Evolutionary conservation across 2,888 invertebrate genomes (phyloP).

Genomic region (Pogonocherus hispidulus): DNA sequence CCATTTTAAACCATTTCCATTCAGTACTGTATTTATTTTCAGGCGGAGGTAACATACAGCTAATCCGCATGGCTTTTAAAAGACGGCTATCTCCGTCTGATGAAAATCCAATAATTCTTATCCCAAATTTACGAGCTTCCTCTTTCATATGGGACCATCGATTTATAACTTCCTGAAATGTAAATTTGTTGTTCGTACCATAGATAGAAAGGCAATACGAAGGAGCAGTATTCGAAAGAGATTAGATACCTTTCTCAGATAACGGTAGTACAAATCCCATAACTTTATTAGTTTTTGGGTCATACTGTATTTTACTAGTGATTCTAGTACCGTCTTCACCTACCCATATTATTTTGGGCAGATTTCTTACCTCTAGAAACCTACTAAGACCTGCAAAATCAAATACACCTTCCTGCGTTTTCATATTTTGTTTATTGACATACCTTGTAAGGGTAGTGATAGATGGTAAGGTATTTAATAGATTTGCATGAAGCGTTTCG

Average conservation of each 20-base stretch:
- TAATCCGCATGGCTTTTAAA: conserved; percentile 32
- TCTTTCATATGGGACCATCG: conserved; percentile 38
- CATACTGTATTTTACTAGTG: conserved; percentile 48
- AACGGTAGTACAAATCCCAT: conserved; percentile 48
- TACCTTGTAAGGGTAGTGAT: not conserved
- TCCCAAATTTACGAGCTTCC: conserved; percentile 24
- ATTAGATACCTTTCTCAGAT: conserved; percentile 44
- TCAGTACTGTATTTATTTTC: not conserved
- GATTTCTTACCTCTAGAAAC: conserved; percentile 36
- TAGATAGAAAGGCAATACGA: conserved; percentile 46
- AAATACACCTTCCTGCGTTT: conserved; percentile 12
- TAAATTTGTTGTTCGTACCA: conserved; percentile 49
- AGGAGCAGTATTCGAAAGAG: conserved; percentile 31
- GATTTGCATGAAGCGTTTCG: not conserved
- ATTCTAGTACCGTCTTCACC: conserved; percentile 49
- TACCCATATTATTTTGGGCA: conserved; percentile 47
- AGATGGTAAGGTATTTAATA: not conserved
- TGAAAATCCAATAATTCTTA: conserved; percentile 34
- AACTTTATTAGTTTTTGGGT: conserved; percentile 48
- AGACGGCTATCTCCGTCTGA: conserved; percentile 36
- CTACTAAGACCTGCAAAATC: conserved; percentile 35
- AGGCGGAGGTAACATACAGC: conserved; percentile 2
- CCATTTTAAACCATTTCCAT: conserved; percentile 29
- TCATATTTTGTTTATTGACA: not conserved
- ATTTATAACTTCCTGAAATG: conserved; percentile 36